Conservation (phyloP, 2,888 invertebrate species). For the Lithophane socia region DNA sequence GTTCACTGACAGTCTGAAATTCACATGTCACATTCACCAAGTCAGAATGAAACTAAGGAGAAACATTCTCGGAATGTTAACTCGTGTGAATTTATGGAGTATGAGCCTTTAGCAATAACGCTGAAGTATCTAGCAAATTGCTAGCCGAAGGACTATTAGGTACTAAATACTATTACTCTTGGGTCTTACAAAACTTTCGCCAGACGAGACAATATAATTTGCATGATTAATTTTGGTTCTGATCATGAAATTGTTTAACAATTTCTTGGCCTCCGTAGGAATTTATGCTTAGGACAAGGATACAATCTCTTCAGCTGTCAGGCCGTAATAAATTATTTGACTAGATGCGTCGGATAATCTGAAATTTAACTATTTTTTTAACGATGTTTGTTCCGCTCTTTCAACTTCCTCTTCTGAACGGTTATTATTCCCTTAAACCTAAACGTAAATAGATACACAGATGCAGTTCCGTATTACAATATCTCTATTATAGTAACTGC, state of each 20-base stretch:
- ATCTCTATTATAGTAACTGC: conserved; percentile 45
- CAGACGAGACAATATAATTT: neutral
- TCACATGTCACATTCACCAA: conserved; percentile 4
- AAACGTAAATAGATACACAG: conserved; percentile 38
- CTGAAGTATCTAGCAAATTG: conserved; percentile 29
- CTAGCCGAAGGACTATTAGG: neutral
- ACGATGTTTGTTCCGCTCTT: neutral
- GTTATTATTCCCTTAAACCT: neutral
- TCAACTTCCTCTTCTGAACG: neutral
- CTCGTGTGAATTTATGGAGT: conserved; percentile 34
- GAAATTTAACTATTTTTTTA: neutral
- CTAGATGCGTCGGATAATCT: neutral
- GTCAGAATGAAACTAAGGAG: conserved; percentile 7
- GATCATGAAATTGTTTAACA: neutral
- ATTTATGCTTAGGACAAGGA: neutral
- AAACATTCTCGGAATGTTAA: conserved; percentile 23
- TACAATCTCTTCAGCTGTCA: too few species aligned
- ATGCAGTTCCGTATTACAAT: conserved; percentile 40
- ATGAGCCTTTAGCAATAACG: conserved; percentile 20
- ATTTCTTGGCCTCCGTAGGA: too few species aligned
- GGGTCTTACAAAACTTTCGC: conserved; percentile 1
- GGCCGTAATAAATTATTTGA: neutral
- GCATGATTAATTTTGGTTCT: neutral
- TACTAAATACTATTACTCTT: conserved; percentile 8
- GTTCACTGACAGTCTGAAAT: neutral